Evolutionary conservation across 2,113 vertebrate genomes (phyloP).

Genomic region (Myrmophylax atrothorax): DNA sequence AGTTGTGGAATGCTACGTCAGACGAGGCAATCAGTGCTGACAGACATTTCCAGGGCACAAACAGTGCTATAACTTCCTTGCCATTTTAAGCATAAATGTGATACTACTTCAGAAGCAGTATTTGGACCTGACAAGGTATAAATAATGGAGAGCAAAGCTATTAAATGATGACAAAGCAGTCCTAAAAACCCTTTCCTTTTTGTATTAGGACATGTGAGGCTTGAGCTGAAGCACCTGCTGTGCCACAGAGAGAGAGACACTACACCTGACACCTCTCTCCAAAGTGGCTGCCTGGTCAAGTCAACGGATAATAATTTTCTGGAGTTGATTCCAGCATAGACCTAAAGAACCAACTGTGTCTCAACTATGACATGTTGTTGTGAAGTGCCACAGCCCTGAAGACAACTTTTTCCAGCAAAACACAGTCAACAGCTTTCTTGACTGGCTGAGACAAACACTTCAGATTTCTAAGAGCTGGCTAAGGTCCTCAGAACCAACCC

Average conservation of each 20-base stretch:
- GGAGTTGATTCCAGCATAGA: not conserved
- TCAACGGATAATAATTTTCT: not conserved
- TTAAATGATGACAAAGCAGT: not conserved
- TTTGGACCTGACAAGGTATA: not conserved
- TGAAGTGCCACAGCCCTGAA: not conserved
- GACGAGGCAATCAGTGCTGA: not conserved
- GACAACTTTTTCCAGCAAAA: not conserved
- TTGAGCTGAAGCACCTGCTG: not conserved
- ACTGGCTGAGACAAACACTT: not conserved
- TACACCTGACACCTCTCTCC: fast-evolving
- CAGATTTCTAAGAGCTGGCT: not conserved
- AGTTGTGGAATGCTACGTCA: not conserved
- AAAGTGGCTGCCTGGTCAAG: not conserved
- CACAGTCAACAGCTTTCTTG: not conserved
- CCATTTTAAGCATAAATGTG: not conserved
- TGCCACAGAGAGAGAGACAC: not conserved
- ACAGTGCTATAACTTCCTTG: not conserved
- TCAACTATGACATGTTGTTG: not conserved
- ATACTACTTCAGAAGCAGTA: not conserved
- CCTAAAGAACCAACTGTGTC: not conserved
- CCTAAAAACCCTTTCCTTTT: not conserved
- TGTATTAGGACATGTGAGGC: not conserved
- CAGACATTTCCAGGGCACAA: not conserved
- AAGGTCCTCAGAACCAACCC: not conserved
- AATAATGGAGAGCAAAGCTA: not conserved